Conservation (phyloP, 1,140 invertebrate genomes). For the Heterodera schachtii region DNA sequence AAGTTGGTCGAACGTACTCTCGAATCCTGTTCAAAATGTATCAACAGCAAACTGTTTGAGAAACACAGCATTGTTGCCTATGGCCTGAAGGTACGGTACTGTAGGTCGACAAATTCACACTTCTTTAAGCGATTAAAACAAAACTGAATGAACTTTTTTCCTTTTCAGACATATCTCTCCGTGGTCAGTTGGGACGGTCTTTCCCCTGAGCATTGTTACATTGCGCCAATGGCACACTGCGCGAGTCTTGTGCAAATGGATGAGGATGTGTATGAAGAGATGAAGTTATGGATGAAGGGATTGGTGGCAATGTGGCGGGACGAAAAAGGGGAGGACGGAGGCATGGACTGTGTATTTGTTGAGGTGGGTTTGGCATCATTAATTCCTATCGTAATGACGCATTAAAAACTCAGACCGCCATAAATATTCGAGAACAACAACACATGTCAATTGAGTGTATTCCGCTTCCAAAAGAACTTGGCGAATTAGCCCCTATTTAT, state of each 20-base stretch:
- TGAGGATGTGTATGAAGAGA: constrained; percentile 88
- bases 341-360: constrained; percentile 81
- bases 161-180: constrained; percentile 75
- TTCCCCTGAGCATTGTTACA: constrained; percentile 82
- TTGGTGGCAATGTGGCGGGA: constrained; percentile 75
- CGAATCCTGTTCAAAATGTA: constrained; percentile 80
- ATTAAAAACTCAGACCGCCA: constrained; percentile 70
- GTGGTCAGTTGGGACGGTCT: constrained; percentile 79
- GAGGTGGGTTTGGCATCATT: constrained; percentile 68
- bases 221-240: constrained; percentile 81
- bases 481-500: constrained; percentile 86
- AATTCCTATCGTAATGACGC: background rate
- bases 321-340: constrained; percentile 66
- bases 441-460: constrained; percentile 88
- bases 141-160: background rate
- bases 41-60: constrained; percentile 78
- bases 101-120: too few relatives aligned
- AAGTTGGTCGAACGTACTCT: constrained; percentile 73
- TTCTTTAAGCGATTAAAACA: too few relatives aligned
- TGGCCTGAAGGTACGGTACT: constrained; percentile 73
- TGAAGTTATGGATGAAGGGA: constrained; percentile 75
- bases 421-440: constrained; percentile 75
- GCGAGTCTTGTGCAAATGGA: constrained; percentile 79
- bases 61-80: constrained; percentile 85
- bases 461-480: constrained; percentile 79